Conservation (phyloP, 2,888 invertebrate species). For the Tigriopus californicus region DNA sequence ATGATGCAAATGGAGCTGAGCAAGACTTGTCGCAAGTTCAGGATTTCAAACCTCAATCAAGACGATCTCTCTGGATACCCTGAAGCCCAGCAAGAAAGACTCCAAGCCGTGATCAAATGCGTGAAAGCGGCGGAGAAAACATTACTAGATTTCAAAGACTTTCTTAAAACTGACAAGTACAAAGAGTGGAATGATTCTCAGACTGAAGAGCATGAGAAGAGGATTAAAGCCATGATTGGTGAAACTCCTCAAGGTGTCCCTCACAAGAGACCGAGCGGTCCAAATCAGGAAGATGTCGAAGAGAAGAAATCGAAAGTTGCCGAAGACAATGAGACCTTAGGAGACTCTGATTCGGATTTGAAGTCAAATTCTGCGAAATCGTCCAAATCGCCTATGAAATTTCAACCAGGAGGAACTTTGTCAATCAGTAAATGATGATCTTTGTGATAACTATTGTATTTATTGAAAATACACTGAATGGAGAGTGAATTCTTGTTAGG, state of each 20-base stretch:
- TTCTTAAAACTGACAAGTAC: conserved; percentile 15
- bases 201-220: not conserved
- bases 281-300: not conserved
- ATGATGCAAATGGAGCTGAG: conserved; percentile 14
- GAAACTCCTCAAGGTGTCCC: conserved; percentile 10
- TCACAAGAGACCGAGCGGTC: not conserved
- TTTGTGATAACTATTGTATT: too few species aligned
- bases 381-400: too few species aligned
- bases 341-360: too few species aligned
- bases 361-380: too few species aligned
- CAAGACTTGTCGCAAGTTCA: conserved; percentile 10
- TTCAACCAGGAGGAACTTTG: too few species aligned
- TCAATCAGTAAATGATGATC: too few species aligned
- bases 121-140: conserved; percentile 7
- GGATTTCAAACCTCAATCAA: not conserved
- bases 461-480: too few species aligned
- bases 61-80: conserved; percentile 4
- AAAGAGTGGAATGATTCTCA: conserved; percentile 12
- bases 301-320: not conserved
- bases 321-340: not conserved
- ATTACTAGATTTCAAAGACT: conserved; percentile 6
- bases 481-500: too few species aligned
- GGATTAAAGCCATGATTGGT: conserved; percentile 10
- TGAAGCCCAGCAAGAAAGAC: not conserved
- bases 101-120: conserved; percentile 1